Evolutionary conservation across 1,140 invertebrate genomes (phyloP).

Genomic region (Panulirus ornatus): DNA sequence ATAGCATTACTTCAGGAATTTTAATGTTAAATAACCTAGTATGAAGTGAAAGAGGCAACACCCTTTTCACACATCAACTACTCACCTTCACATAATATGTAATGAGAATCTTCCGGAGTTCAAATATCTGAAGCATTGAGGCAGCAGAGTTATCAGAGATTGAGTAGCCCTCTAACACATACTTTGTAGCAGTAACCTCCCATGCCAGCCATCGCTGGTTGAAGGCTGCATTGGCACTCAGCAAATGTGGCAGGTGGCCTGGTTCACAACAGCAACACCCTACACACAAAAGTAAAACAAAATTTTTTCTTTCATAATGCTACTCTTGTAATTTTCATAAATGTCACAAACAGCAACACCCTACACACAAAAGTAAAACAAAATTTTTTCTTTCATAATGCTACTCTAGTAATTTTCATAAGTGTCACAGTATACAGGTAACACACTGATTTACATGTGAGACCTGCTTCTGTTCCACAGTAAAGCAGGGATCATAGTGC

Average conservation of each 20-base stretch:
- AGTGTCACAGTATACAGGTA: too few species aligned
- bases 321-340: too few species aligned
- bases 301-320: too few species aligned
- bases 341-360: constrained; percentile 95
- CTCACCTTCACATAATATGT: constrained; percentile 97
- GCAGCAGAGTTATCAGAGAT: constrained; percentile 98
- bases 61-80: background rate
- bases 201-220: constrained; percentile 98
- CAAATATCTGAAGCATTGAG: constrained; percentile 98
- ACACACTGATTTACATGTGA: too few species aligned
- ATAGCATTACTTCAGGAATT: too few species aligned
- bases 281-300: constrained; percentile 77
- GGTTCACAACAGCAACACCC: constrained; percentile 95
- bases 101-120: constrained; percentile 96
- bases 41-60: constrained; percentile 13
- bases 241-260: constrained; percentile 92
- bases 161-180: constrained; percentile 98
- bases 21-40: too few species aligned
- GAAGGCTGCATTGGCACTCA: constrained; percentile 97
- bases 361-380: constrained; percentile 79
- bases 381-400: too few species aligned
- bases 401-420: too few species aligned
- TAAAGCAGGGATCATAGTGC: too few species aligned
- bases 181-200: constrained; percentile 95
- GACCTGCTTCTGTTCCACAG: too few species aligned